Base-by-base conservation (phyloP, 2,888 invertebrate species). In the Xanthia icteritia region DNA sequence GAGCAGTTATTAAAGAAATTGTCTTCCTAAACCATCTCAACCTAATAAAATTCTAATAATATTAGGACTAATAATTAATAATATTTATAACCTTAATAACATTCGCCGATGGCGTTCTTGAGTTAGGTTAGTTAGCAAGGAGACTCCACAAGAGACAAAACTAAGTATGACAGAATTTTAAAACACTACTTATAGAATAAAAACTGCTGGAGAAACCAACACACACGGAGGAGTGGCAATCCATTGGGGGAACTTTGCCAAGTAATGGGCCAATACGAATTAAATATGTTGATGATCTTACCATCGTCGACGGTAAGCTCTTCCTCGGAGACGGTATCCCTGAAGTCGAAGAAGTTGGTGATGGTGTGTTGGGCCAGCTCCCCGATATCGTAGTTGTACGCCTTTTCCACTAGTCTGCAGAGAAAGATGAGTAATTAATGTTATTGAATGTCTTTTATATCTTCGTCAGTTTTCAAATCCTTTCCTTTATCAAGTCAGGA, bases 291-390 rank as follows among this genome's bases (percentile, higher is more conserved):
- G 20, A 48, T 45, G 0, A 48, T 11, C 79, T 79, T 85, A 91
- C 92, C 83, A 17, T 77, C 42, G 0, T 73, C 77, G 8, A 84
- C 11, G 8, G 85, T 81, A 15, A 92, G 36, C 0, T 89, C 89
- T 0, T 87, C 85, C 0, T 66, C 67, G 0, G 74, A 45, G 9
- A 90, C 70, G 0, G 81, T 76, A 2, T 83, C 77, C 0, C 51
- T 68, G 71, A 82, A 92, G 63, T 88, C 82, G 67, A 86, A 90
- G 72, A 81, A 93, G 36, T 88, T 89, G 3, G 48, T 76, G 64
- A 92, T 83, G 0, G 5, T 4, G 64, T 90, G 87, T 0, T 31
- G 0, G 0, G 8, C 5, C 13, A 90, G 60, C 76, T 84, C 87
- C 74, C 79, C 78, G 42, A 61, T 78, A 0, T 67, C 42, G 3